These are phyloP conservation scores for Xestia rhomboidea DNA, from an alignment of 2,888 invertebrate species.

Conservation along the genomic window DNA sequence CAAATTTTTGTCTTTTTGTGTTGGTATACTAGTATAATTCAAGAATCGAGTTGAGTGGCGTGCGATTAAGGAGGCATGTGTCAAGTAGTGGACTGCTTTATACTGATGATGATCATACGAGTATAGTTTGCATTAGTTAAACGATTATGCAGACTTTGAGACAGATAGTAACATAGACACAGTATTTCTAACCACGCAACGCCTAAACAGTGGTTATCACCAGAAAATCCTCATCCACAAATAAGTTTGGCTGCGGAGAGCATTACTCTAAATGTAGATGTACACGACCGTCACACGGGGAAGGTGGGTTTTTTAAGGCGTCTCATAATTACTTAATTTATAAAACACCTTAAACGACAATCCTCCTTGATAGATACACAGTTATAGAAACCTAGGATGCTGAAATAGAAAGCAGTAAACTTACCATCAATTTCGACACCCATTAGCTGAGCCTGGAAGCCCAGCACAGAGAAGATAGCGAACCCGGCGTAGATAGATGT, in stretches of 20 bases:
- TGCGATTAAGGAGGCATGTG: no score
- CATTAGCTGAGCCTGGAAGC: conserved; percentile 93
- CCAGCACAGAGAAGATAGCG: conserved; percentile 94
- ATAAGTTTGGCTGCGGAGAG: no score
- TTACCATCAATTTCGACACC: conserved; percentile 91
- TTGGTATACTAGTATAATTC: no score
- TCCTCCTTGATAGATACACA: background rate
- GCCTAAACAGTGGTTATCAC: no score
- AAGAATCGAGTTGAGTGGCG: no score
- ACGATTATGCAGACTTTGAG: background rate
- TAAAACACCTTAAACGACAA: no score
- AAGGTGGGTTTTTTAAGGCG: background rate
- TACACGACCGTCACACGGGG: background rate
- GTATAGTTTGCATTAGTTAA: background rate
- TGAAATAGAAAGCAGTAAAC: conserved; percentile 41
- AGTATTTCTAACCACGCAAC: background rate
- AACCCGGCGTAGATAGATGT: conserved; percentile 95
- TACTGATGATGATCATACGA: background rate
- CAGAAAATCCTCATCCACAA: no score
- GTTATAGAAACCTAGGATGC: background rate
- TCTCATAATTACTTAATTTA: no score
- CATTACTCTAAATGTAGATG: background rate
- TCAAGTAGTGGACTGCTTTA: no score
- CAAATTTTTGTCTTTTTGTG: background rate
- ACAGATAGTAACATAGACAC: background rate